Evolutionary conservation across 2,113 vertebrate genomes (phyloP), one percentile per base, ranked within the genome.

Genomic region (Dipodomys merriami): DNA sequence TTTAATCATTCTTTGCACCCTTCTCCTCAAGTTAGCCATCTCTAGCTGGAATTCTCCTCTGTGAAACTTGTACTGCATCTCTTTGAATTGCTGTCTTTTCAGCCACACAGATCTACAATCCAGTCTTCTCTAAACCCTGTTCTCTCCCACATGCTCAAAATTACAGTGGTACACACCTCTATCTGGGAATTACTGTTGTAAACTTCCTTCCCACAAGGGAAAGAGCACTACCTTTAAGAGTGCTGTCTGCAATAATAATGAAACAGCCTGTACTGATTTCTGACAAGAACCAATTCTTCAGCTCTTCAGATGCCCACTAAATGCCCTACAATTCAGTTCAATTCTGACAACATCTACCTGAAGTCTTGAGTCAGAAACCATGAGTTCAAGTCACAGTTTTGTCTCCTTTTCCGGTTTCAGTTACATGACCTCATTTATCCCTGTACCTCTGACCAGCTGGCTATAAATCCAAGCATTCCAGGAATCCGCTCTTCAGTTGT

Each of bases 221-320:
- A 91, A 69, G 39, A 68, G 65, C 8, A 18, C 16, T 69, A 74
- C 44, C 77, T 83, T 73, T 15, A 62, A 89, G 86, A 77, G 44
- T 89, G 44, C 20, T 84, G 9, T 84, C 88, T 85, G 69, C 73
- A 68, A 93, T 91, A 90, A 81, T 91, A 93, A 77, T 72, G 46
- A 96, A 46, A 68, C 18, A 46, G 67, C 49, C 72, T 67, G 15
- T 6, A 46, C 69, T 78, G 18, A 60, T 88, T 68, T 69, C 77
- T 95, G 86, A 81, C 78, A 94, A 83, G 16, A 83, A 80, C n/a
- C 39, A 44, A 30, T 91, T 84, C 22, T 68, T 53, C n/a, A 35
- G 77, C 22, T 95, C 91, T 83, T 57, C 6, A 83, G 64, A 74
- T 20, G 78, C 29, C 29, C 53, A 22, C 62, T 35, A 46, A 29